These are phyloP conservation scores for Naja naja DNA, from an alignment of 2,113 vertebrate genomes.

Conservation along the genomic window DNA sequence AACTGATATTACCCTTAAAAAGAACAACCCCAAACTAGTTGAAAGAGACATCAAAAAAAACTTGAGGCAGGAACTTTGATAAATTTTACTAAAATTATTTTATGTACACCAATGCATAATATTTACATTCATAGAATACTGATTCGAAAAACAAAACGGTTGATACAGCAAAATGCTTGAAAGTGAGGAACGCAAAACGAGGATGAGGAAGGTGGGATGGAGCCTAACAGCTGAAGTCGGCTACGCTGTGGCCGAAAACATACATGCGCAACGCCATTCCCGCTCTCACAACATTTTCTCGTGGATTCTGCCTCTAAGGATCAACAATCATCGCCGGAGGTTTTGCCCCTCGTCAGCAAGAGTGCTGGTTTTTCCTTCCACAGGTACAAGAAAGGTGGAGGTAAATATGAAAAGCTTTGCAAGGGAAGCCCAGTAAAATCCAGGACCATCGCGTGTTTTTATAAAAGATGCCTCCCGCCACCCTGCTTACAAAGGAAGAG, in stretches of 20 bases:
- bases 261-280: neutral
- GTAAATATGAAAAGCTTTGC: neutral
- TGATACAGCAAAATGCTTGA: slow-evolving; percentile 51
- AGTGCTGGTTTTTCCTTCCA: neutral
- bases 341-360: neutral
- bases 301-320: neutral
- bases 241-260: neutral
- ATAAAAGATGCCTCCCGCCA: neutral
- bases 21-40: neutral
- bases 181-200: slow-evolving; percentile 25
- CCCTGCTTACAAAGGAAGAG: neutral
- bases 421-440: neutral
- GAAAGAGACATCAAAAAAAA: neutral
- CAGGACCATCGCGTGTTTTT: neutral
- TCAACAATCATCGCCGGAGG: neutral
- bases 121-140: slow-evolving; percentile 73
- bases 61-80: slow-evolving; percentile 35
- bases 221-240: slow-evolving; percentile 21
- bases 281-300: slow-evolving; percentile 24
- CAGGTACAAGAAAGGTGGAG: neutral
- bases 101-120: slow-evolving; percentile 67
- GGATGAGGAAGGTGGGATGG: neutral
- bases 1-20: neutral
- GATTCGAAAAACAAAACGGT: slow-evolving; percentile 53
- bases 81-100: slow-evolving; percentile 70